Evolutionary conservation across 1,140 invertebrate species (phyloP).

Genomic region (Calephelis nemesis): DNA sequence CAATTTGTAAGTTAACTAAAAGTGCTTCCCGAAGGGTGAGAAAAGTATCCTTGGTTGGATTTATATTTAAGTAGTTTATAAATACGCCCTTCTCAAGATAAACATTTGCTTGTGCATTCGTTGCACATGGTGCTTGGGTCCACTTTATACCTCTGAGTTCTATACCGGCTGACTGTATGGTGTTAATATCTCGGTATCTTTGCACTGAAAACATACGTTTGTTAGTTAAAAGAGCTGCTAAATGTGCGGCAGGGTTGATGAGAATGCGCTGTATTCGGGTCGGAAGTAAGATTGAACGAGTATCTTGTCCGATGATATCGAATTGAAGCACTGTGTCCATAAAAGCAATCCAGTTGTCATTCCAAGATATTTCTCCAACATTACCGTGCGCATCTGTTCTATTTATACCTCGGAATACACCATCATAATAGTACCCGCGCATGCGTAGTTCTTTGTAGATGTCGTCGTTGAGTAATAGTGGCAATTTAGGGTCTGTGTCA

Average conservation of each 20-base stretch:
- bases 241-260: slow-evolving; percentile 89
- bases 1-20: slow-evolving; percentile 84
- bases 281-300: slow-evolving; percentile 90
- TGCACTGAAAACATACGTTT: slow-evolving; percentile 82
- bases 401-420: slow-evolving; percentile 91
- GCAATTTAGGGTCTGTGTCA: slow-evolving; percentile 54
- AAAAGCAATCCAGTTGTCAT: slow-evolving; percentile 94
- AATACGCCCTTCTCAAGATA: slow-evolving; percentile 91
- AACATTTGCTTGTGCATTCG: slow-evolving; percentile 86
- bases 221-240: slow-evolving; percentile 72
- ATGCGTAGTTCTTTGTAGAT: slow-evolving; percentile 96
- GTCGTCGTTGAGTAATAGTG: slow-evolving; percentile 86
- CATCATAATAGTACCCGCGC: slow-evolving; percentile 95
- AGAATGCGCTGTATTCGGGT: slow-evolving; percentile 90
- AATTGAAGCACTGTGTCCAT: slow-evolving; percentile 98
- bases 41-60: slow-evolving; percentile 80
- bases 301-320: slow-evolving; percentile 87
- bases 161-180: slow-evolving; percentile 91
- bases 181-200: slow-evolving; percentile 88
- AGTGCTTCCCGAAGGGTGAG: slow-evolving; percentile 83
- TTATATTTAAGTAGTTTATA: slow-evolving; percentile 83
- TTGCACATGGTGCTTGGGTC: slow-evolving; percentile 90
- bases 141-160: slow-evolving; percentile 95
- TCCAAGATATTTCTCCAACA: slow-evolving; percentile 88
- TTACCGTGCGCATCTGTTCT: slow-evolving; percentile 83